Conservation (phyloP, 2,113 vertebrate genomes). For the Hippolais icterina region DNA sequence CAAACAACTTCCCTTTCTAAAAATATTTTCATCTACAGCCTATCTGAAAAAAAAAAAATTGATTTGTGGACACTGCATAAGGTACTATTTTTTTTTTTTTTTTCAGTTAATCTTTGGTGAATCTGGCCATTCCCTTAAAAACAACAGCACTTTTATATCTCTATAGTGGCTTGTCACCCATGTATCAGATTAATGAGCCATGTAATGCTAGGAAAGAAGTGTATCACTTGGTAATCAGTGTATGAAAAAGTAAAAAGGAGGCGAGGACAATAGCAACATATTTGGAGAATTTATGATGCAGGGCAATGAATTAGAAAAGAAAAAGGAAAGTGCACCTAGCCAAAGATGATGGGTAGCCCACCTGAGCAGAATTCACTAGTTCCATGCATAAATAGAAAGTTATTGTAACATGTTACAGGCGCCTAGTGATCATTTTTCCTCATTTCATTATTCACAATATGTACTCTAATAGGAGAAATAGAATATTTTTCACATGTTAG, state of each 20-base stretch:
- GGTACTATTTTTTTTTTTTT: not conserved
- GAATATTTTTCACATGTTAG: not conserved
- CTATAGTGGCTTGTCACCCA: not conserved
- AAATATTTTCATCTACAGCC: not conserved
- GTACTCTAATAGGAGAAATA: not conserved
- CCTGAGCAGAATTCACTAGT: not conserved
- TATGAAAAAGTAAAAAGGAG: not conserved
- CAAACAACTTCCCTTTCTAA: not conserved
- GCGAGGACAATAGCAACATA: not conserved
- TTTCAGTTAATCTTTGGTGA: not conserved
- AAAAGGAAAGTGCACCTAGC: not conserved
- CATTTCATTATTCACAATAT: not conserved
- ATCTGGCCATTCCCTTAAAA: not conserved
- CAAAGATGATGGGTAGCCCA: not conserved
- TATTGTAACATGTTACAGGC: not conserved
- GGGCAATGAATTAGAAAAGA: not conserved
- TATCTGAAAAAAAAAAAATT: not conserved
- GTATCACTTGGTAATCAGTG: not conserved
- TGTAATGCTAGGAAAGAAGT: not conserved
- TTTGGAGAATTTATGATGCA: not conserved
- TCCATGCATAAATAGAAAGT: not conserved
- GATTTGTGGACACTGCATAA: not conserved
- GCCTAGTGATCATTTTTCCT: not conserved
- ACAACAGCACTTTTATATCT: not conserved
- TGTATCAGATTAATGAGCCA: not conserved